Percentiles rank a stretch among this genome's conserved stretches.
Evolutionary conservation across 2,113 vertebrate species (phyloP).

Genomic region (Colinus virginianus): DNA sequence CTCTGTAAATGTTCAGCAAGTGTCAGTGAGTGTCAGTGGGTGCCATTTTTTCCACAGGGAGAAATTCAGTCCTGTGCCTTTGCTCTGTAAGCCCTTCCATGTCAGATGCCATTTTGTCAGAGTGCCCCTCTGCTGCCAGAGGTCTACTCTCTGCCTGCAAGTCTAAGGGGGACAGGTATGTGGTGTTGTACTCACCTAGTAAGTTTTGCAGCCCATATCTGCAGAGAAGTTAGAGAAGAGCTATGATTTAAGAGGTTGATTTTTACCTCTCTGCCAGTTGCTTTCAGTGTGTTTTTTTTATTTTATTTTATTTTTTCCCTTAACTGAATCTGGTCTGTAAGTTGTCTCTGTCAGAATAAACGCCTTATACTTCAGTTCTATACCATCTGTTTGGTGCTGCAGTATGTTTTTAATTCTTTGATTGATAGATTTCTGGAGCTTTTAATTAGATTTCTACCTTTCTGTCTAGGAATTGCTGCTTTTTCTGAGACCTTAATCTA

Average conservation of each 20-base stretch:
- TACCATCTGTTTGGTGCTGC: constrained; percentile 43
- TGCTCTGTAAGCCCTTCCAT: background rate
- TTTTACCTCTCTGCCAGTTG: background rate
- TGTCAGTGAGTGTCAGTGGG: background rate
- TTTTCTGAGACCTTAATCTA: background rate
- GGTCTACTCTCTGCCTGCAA: background rate
- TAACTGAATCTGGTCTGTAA: constrained; percentile 26
- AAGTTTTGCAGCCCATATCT: background rate
- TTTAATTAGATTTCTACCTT: constrained; percentile 30
- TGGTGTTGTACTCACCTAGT: background rate
- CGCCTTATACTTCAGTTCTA: background rate
- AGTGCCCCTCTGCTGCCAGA: background rate
- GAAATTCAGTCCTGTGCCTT: background rate
- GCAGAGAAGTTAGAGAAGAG: background rate
- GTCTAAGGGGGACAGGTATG: background rate
- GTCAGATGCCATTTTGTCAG: background rate
- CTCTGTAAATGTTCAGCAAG: background rate
- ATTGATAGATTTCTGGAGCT: constrained; percentile 51
- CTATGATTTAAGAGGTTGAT: background rate
- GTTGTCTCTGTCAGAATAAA: constrained; percentile 50
- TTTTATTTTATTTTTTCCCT: rapidly evolving
- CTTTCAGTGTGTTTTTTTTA: background rate
- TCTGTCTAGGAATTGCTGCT: background rate
- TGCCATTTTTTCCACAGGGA: background rate
- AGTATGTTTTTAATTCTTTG: background rate